Conservation (phyloP, 2,888 invertebrate species). For the Cyrtodaria siliqua region DNA sequence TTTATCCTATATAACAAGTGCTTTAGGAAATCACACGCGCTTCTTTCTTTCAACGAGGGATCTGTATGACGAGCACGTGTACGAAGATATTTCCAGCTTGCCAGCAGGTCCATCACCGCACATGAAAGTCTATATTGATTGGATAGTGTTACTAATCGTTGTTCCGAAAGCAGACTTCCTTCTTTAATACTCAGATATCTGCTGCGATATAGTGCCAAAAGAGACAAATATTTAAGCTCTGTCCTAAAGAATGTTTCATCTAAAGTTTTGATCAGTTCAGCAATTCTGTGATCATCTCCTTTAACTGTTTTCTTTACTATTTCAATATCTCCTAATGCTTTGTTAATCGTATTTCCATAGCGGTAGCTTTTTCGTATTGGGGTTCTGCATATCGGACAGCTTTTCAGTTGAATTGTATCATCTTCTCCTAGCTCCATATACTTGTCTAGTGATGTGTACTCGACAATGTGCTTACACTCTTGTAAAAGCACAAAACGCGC, state of each 20-base stretch:
- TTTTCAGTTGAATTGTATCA: constrained; percentile 75
- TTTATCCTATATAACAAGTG: neutral
- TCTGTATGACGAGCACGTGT: neutral
- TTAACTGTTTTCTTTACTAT: constrained; percentile 73
- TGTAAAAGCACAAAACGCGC: constrained; percentile 85
- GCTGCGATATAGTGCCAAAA: too few relatives aligned
- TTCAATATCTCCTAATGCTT: constrained; percentile 84
- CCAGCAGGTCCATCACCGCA: neutral
- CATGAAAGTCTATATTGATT: neutral
- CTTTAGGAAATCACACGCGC: neutral
- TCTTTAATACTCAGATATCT: neutral
- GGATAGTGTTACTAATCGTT: neutral
- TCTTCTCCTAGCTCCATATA: constrained; percentile 86
- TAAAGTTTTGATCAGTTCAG: neutral
- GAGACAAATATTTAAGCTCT: too few relatives aligned
- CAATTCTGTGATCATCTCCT: too few relatives aligned
- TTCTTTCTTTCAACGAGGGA: neutral
- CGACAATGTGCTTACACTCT: constrained; percentile 84
- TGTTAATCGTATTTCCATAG: constrained; percentile 88
- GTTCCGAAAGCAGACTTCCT: neutral
- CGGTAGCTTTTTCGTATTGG: constrained; percentile 88
- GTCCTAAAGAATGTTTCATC: too few relatives aligned
- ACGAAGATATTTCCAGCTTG: neutral
- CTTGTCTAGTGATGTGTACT: constrained; percentile 83
- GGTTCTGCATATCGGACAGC: constrained; percentile 89